Evolutionary conservation across 2,797 vertebrate genomes (phyloP), one percentile per base, ranked within the genome.

Genomic region (Poeciliopsis presidionis): DNA sequence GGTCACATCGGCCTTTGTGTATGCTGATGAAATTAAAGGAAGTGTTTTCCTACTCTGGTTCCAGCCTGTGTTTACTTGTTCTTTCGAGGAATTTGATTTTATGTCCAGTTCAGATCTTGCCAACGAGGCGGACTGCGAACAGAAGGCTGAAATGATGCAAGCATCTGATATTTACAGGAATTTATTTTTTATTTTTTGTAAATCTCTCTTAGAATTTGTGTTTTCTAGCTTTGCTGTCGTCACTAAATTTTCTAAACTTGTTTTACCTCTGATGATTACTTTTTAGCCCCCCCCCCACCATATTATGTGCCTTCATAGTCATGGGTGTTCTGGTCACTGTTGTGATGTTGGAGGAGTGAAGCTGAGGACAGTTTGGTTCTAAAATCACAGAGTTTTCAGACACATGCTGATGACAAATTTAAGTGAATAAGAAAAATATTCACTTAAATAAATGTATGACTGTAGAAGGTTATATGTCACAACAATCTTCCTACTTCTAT

Each of bases 11-110:
- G 7, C 8, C 81, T 74, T 77, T 76, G 57, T 49, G 57, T 16
- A 36, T 46, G 25, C 53, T 76, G 71, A 74, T 79, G 30, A 55
- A 73, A 7, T 73, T 72, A 3, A 45, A 43, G 53, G 53, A 12
- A 77, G 28, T 5, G 4, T 22, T 74, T 69, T 70, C 46, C 59
- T 46, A n/a, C 51, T 51, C 36, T 69, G 12, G 1, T 75, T 39
- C 46, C 49, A 61, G 25, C 9, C 13, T 14, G 1, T 61, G 28
- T 72, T 89, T 36, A 13, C 45, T 73, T 36, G 7, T 59, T 84
- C 57, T 81, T 78, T 84, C 1, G 0, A 84, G 73, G 53, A 79
- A 79, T 47, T 76, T 67, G 2, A 59, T n/a, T 51, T 53, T 12
- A 55, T 7, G 41, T 79, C 12, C 47, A 41, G 7, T 74, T 65